Evolutionary conservation across 2,888 invertebrate genomes (phyloP), one percentile per base, ranked within the genome.

Genomic region (Drosophila sordidula): DNA sequence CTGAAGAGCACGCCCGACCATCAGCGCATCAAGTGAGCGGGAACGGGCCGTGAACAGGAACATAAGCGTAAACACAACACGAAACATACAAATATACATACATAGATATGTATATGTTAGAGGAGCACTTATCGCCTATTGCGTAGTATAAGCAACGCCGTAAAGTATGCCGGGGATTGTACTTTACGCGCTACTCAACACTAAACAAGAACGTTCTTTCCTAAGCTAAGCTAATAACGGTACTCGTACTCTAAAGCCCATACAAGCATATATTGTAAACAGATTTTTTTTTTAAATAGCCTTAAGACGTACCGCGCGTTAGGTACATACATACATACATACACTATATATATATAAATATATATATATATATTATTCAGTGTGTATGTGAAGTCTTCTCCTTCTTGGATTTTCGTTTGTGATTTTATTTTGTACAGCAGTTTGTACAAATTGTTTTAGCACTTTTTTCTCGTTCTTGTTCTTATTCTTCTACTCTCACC

Each of bases 1-100:
- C 92, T 97, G 42, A 97, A 97, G 90, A 96, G 97, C 12, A 97
- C 97, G 3, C 97, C 97, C 6, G 97, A 97, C 91, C 97, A 97
- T 90, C 95, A 95, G 91, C 92, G 93, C 78, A 84, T 92, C 11
- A 94, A 92, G 70, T 91, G 81, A 80, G 49, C 54, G 18, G 9
- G 26, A 9, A 6, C n/a, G n/a, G n/a, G n/a, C n/a, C n/a, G n/a
- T n/a, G n/a, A n/a, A n/a, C n/a, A n/a, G n/a, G n/a, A n/a, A n/a
- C n/a, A n/a, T n/a, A 22, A 34, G 34, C 44, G 34, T 67, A 41
- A 29, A 34, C 41, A 38, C 26, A 29, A 29, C 26, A 29, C 6
- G 16, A 11, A 55, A n/a, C 16, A 62, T 46, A 16, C 14, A 6
- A 50, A 70, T 46, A 16, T 25, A 5, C 55, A 70, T 25, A 59